Evolutionary conservation across 2,113 vertebrate species (phyloP).

Genomic region (Climacteris rufus): DNA sequence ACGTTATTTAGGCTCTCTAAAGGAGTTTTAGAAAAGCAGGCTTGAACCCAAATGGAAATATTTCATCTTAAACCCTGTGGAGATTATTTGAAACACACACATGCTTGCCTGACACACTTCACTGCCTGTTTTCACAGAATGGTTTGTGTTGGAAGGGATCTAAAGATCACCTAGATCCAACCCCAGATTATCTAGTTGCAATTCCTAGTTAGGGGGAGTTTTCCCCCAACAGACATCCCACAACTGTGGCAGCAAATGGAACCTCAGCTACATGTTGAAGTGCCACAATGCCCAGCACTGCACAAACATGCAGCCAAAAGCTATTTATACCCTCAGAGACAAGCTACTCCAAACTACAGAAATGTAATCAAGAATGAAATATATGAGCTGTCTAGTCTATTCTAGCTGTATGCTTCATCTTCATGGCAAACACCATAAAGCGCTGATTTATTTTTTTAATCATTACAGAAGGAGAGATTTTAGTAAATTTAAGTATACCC

Average conservation of each 20-base stretch:
- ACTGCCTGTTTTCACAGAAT: not conserved
- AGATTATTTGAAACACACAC: not conserved
- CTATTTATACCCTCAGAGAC: not conserved
- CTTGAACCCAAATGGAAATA: not conserved
- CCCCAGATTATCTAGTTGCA: not conserved
- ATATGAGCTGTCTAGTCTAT: not conserved
- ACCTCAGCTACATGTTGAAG: accelerated
- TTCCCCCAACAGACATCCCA: not conserved
- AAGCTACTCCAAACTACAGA: not conserved
- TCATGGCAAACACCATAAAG: not conserved
- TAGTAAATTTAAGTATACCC: not conserved
- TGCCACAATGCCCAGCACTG: not conserved
- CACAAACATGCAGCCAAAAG: not conserved
- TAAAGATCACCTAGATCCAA: not conserved
- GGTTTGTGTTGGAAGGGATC: not conserved
- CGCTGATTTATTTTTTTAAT: not conserved
- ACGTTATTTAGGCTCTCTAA: not conserved
- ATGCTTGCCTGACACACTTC: not conserved
- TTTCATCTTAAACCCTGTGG: not conserved
- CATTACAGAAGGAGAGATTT: not conserved
- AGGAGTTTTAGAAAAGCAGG: not conserved
- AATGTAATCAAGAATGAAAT: not conserved
- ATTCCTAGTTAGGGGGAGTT: not conserved
- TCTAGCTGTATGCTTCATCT: not conserved
- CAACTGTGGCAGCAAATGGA: not conserved